phyloP scores from a whole-genome alignment of 2,888 invertebrate species.

The Erannis defoliaria region DNA sequence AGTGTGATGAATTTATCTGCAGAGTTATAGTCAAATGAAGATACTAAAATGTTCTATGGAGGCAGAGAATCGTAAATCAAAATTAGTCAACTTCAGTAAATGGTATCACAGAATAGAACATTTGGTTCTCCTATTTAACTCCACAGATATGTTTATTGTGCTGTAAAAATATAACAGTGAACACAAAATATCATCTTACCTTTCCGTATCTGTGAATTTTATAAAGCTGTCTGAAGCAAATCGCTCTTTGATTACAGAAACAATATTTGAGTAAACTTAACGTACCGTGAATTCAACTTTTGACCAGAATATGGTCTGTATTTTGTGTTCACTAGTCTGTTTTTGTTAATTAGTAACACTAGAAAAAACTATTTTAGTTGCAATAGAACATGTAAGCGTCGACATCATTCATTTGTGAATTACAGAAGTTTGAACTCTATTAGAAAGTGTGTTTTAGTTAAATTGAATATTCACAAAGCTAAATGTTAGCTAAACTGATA shows the following conservation, averaged over 20 bases:
- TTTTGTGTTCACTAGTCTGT: conserved; percentile 24
- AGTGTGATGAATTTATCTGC: background rate
- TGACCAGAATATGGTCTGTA: background rate
- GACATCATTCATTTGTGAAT: background rate
- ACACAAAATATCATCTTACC: conserved; percentile 18
- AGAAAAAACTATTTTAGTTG: background rate
- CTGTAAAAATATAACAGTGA: conserved; percentile 10
- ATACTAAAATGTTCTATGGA: no score
- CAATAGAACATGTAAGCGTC: conserved; percentile 16
- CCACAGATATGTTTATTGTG: background rate
- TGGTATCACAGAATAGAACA: background rate
- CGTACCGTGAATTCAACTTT: no score
- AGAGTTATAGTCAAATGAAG: no score
- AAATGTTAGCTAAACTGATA: no score
- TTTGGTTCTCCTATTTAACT: background rate
- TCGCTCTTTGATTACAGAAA: no score
- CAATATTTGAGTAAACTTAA: no score
- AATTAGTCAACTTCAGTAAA: no score
- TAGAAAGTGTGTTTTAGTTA: no score
- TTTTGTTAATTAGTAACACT: conserved; percentile 4
- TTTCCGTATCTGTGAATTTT: background rate
- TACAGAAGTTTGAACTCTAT: background rate
- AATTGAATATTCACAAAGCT: no score
- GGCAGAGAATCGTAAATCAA: no score
- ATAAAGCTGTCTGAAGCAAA: background rate